A percentile compares a stretch with the other conserved stretches of the same genome.
Conservation (phyloP, 2,888 invertebrate species). For the Tipula helvola region DNA sequence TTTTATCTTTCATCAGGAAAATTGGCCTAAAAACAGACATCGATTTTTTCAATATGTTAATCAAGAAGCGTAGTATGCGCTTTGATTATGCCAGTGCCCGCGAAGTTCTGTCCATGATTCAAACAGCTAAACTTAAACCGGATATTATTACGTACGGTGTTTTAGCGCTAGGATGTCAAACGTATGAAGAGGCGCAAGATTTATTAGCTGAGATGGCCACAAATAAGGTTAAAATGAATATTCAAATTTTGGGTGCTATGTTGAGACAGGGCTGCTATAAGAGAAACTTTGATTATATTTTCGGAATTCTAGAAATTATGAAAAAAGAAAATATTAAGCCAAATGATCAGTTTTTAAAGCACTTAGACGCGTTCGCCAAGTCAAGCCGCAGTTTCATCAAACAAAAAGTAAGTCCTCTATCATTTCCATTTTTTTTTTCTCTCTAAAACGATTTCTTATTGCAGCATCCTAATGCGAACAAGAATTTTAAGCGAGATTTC, state of each 20-base stretch:
- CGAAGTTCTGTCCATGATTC: constrained; percentile 44
- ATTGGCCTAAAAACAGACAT: constrained; percentile 54
- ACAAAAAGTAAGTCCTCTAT: constrained; percentile 33
- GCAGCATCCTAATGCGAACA: constrained; percentile 4
- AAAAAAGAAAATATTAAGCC: constrained; percentile 48
- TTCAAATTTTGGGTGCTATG: constrained; percentile 62
- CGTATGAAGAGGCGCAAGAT: constrained; percentile 45
- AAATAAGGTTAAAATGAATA: constrained; percentile 54
- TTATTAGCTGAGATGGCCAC: constrained; percentile 59
- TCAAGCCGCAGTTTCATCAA: constrained; percentile 41
- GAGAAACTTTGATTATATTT: constrained; percentile 51
- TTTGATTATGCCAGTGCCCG: constrained; percentile 55
- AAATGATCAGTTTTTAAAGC: constrained; percentile 45
- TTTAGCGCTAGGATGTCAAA: constrained; percentile 64
- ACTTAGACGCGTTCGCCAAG: constrained; percentile 48
- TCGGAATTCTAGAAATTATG: constrained; percentile 53
- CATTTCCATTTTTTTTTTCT: neutral
- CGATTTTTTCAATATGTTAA: constrained; percentile 75
- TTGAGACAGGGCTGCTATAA: constrained; percentile 48
- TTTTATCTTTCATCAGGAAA: constrained; percentile 49
- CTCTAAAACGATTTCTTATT: constrained; percentile 5
- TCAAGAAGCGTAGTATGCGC: constrained; percentile 64
- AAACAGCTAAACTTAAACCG: constrained; percentile 43
- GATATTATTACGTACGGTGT: constrained; percentile 80
- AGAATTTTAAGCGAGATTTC: constrained; percentile 30